A percentile compares a stretch with the other conserved stretches of the same genome.
phyloP scores from a whole-genome alignment of 2,113 vertebrate species.

The Epinephelus moara region DNA sequence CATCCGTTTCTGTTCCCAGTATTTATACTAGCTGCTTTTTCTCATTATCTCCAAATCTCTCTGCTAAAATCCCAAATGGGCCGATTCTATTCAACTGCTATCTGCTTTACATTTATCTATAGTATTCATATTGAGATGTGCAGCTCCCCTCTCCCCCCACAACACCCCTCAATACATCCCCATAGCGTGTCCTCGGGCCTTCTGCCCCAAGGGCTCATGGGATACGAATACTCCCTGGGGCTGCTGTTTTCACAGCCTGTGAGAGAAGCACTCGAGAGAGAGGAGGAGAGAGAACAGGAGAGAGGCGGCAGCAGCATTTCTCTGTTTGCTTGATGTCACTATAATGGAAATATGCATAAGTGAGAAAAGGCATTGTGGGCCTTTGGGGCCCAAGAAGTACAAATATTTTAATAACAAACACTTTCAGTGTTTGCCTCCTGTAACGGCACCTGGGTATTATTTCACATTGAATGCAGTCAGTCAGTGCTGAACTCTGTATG shows the following conservation, averaged over 20 bases:
- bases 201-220: constrained; percentile 80
- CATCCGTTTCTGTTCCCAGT: constrained; percentile 23
- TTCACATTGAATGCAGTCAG: constrained; percentile 68
- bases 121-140: constrained; percentile 56
- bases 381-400: constrained; percentile 80
- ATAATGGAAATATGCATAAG: constrained; percentile 82
- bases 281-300: constrained; percentile 57
- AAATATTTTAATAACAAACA: constrained; percentile 85
- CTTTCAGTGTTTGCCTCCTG: constrained; percentile 78
- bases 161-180: constrained; percentile 62
- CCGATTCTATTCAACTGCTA: constrained; percentile 49
- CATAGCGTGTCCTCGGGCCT: constrained; percentile 78
- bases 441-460: constrained; percentile 75
- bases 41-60: constrained; percentile 58
- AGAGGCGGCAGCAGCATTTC: constrained; percentile 66
- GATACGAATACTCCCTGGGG: constrained; percentile 77
- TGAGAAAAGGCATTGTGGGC: constrained; percentile 75
- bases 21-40: constrained; percentile 7
- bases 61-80: constrained; percentile 66
- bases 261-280: constrained; percentile 75
- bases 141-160: constrained; percentile 30
- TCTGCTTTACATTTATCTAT: constrained; percentile 73
- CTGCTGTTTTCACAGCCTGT: constrained; percentile 75
- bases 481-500: constrained; percentile 53
- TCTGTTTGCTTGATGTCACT: constrained; percentile 81